Evolutionary conservation across 2,797 vertebrate species (phyloP).

Genomic region (Phrynocephalus guinanensis): DNA sequence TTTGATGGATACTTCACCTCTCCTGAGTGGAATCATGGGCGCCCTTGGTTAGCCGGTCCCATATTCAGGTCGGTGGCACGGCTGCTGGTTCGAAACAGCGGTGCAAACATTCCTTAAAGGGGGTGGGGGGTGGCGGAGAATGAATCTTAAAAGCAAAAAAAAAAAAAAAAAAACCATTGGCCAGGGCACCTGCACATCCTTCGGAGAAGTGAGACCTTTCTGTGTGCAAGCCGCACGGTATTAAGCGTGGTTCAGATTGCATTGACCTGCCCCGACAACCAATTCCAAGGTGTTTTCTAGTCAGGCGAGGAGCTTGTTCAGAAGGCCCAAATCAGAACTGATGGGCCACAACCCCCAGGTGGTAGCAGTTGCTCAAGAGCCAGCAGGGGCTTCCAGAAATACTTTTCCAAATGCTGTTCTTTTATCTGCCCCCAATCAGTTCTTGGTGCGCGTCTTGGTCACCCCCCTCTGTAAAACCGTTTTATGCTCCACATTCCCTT

Average conservation of each 20-base stretch:
- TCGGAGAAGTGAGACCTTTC: neutral
- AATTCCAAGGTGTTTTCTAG: neutral
- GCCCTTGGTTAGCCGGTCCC: too few relatives aligned
- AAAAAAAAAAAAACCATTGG: too few relatives aligned
- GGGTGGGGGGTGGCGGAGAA: too few relatives aligned
- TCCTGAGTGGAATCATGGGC: too few relatives aligned
- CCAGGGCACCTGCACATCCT: neutral
- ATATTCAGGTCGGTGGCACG: too few relatives aligned
- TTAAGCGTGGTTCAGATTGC: neutral
- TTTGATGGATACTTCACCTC: too few relatives aligned
- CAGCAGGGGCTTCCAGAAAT: neutral
- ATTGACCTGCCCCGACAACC: neutral
- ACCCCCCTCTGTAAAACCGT: too few relatives aligned
- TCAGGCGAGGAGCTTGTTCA: neutral
- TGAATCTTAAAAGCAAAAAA: too few relatives aligned
- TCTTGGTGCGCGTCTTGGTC: neutral
- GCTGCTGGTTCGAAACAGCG: too few relatives aligned
- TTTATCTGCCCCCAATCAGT: neutral
- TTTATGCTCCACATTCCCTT: too few relatives aligned
- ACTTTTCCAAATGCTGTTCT: neutral
- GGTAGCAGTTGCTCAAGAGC: neutral
- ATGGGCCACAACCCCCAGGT: neutral
- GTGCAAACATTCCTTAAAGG: too few relatives aligned
- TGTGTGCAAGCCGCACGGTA: neutral
- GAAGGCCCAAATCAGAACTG: slow-evolving; percentile 14